Percentiles rank a stretch among this genome's conserved stretches.
Evolutionary conservation across 2,113 vertebrate genomes (phyloP).

Genomic region (Archocentrus centrarchus): DNA sequence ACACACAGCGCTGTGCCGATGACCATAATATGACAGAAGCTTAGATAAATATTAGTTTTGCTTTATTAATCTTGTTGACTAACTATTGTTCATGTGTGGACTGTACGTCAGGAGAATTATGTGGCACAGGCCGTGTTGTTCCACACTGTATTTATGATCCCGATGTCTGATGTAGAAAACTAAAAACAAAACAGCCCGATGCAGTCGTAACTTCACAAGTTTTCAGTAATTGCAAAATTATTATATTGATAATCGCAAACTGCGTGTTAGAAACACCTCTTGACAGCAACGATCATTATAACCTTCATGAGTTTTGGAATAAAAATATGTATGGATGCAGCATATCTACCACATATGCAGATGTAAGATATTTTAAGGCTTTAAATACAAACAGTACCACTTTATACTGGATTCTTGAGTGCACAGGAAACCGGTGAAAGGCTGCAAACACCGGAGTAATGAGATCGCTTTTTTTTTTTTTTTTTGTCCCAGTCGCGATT

Average conservation of each 20-base stretch:
- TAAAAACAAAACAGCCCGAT: neutral
- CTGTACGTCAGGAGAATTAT: neutral
- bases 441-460: neutral
- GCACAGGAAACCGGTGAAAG: neutral
- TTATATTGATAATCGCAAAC: neutral
- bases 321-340: neutral
- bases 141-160: neutral
- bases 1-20: neutral
- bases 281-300: neutral
- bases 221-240: neutral
- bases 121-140: neutral
- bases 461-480: neutral
- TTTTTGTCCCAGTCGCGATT: neutral
- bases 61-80: conserved; percentile 32
- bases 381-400: neutral
- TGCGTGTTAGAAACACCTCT: neutral
- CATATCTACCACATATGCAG: neutral
- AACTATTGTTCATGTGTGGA: conserved; percentile 19
- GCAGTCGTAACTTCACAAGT: neutral
- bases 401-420: neutral
- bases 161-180: neutral
- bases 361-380: neutral
- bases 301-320: neutral
- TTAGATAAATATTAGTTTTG: conserved; percentile 49
- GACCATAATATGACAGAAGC: neutral